Base-by-base conservation (phyloP, 1,140 invertebrate genomes). In the Anastrepha ludens region DNA sequence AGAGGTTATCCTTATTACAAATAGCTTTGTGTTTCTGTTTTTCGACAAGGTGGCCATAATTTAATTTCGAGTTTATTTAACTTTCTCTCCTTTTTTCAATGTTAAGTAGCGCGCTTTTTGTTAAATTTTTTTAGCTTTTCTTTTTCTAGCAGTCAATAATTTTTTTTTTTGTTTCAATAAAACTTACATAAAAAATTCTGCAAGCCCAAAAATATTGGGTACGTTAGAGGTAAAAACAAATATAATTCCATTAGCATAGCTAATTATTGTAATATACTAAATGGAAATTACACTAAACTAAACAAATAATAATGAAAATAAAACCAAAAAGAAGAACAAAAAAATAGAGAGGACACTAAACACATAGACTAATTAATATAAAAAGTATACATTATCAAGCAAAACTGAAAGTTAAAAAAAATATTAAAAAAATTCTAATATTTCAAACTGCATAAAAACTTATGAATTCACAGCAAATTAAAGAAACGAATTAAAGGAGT, bases 211-310 rank as follows among this genome's bases (percentile, higher is more conserved):
- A 55, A 55, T 47, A n/a, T 47, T 29, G 5, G 7, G n/a, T 29
- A n/a, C 74, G n/a, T 81, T 81, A 55, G 47, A 55, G 74, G 3
- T 20, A 50, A 20, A 78, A 17, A n/a, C 4, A 44, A 47, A 78
- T 9, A 20, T 55, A 55, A 62, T 13, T 4, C n/a, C n/a, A 81
- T 81, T 81, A 81, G 74, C 74, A 9, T 20, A 81, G 74, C 74
- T 81, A 81, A 55, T 81, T 55, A 81, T 81, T 81, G 74, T 81
- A 81, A 29, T 39, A 67, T 67, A 67, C 11, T 29, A 17, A 67
- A 29, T 15, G n/a, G 29, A 67, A 39, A 29, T 39, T 67, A 67
- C n/a, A 67, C 5, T 29, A 29, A 67, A 67, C 29, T 29, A 67
- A n/a, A 3, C 11, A 13, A 64, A 64, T 17, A 17, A 64, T 29